A percentile compares a stretch with the other conserved stretches of the same genome.
phyloP scores from a whole-genome alignment of 2,113 vertebrate genomes.

The Pterophyllum scalare region DNA sequence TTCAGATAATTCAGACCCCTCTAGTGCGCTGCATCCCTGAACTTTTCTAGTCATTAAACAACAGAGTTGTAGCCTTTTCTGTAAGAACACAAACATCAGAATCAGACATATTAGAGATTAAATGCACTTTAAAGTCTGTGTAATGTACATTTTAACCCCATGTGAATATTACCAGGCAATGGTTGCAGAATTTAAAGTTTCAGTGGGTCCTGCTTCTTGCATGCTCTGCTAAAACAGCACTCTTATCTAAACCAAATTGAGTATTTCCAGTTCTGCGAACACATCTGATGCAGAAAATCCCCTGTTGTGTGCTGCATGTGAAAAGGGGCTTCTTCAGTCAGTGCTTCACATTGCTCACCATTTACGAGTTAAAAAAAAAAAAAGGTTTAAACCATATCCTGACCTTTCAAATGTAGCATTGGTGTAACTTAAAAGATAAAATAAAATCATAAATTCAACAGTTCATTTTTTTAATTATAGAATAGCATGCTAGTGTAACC shows the following conservation, averaged over 20 bases:
- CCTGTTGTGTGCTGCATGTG: not conserved
- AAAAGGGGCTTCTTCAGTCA: not conserved
- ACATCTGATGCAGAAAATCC: constrained; percentile 1
- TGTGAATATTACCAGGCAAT: not conserved
- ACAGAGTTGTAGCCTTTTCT: not conserved
- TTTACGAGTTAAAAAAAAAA: not conserved
- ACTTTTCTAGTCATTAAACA: not conserved
- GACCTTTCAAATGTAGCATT: not conserved
- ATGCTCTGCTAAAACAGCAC: not conserved
- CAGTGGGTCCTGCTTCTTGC: not conserved
- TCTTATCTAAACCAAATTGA: not conserved
- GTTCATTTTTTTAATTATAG: not conserved
- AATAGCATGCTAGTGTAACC: not conserved
- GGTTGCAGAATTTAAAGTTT: not conserved
- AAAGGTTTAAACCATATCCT: not conserved
- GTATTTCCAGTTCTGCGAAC: not conserved
- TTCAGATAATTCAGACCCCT: not conserved
- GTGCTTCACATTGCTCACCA: not conserved
- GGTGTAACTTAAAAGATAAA: not conserved
- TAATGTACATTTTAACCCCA: not conserved
- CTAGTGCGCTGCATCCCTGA: not conserved
- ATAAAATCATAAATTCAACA: not conserved
- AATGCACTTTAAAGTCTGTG: not conserved
- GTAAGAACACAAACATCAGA: not conserved
- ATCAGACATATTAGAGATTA: not conserved